Conservation (phyloP, 2,113 vertebrate species). For the Merops nubicus region DNA sequence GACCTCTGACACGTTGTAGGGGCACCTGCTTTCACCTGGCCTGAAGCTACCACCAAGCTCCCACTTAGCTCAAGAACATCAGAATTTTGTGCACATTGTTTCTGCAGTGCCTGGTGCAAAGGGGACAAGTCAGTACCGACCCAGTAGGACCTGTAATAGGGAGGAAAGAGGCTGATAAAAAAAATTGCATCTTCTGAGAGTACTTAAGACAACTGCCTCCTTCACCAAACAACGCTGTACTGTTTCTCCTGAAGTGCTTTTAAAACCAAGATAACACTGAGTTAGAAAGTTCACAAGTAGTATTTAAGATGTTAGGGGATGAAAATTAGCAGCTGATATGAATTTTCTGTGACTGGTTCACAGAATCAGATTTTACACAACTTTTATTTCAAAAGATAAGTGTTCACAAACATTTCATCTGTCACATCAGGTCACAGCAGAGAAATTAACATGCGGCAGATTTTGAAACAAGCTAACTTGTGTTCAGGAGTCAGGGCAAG, state of each 20-base stretch:
- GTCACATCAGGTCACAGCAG: background rate
- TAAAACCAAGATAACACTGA: background rate
- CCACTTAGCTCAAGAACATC: background rate
- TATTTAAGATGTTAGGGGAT: background rate
- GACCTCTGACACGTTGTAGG: fast-evolving
- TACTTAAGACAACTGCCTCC: background rate
- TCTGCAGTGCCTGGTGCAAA: background rate
- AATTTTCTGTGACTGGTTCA: background rate
- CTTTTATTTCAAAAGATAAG: background rate
- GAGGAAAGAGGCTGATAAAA: background rate
- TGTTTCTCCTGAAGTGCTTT: slow-evolving; percentile 38
- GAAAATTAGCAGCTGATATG: background rate
- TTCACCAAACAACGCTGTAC: background rate
- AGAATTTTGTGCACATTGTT: background rate
- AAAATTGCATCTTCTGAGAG: background rate
- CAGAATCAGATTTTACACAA: background rate
- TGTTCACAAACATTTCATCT: background rate
- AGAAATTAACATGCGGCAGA: background rate
- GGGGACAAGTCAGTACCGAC: background rate
- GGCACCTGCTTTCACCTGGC: background rate
- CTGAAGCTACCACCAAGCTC: background rate
- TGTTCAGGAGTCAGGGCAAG: background rate
- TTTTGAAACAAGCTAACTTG: background rate
- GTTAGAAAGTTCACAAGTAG: background rate
- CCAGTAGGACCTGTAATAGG: background rate